Evolutionary conservation across 2,888 invertebrate species (phyloP).

Genomic region (Pollenia amentaria): DNA sequence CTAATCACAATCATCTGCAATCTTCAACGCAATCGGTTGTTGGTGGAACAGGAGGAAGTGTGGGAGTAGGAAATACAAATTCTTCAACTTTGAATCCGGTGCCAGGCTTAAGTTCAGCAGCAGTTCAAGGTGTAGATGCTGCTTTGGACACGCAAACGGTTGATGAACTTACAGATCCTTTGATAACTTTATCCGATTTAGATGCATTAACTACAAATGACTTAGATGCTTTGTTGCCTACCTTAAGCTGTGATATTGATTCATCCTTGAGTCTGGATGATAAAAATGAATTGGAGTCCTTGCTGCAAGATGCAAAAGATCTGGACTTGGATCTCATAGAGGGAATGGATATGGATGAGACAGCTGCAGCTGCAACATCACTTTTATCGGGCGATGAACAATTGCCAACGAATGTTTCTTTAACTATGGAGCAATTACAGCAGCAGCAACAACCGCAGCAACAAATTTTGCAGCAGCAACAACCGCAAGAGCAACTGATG

Average conservation of each 20-base stretch:
- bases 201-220: constrained; percentile 85
- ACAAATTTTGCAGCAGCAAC: constrained; percentile 32
- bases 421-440: constrained; percentile 70
- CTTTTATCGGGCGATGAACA: constrained; percentile 66
- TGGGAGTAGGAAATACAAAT: constrained; percentile 34
- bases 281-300: constrained; percentile 83
- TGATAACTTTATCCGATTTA: constrained; percentile 82
- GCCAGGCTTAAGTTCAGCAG: constrained; percentile 1
- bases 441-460: constrained; percentile 73
- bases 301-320: constrained; percentile 83
- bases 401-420: constrained; percentile 70
- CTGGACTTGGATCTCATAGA: constrained; percentile 84
- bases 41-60: background rate
- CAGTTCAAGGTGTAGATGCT: constrained; percentile 46
- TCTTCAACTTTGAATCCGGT: constrained; percentile 4
- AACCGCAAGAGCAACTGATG: constrained; percentile 65
- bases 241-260: constrained; percentile 86
- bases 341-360: constrained; percentile 79
- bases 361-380: constrained; percentile 75
- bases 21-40: constrained; percentile 15
- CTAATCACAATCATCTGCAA: constrained; percentile 47
- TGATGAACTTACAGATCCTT: constrained; percentile 77
- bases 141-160: constrained; percentile 62
- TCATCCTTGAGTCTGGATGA: constrained; percentile 83
- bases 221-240: constrained; percentile 88